These are phyloP conservation scores for Drosophila tropicalis DNA, from an alignment of 1,140 invertebrate species.

Conservation along the genomic window DNA sequence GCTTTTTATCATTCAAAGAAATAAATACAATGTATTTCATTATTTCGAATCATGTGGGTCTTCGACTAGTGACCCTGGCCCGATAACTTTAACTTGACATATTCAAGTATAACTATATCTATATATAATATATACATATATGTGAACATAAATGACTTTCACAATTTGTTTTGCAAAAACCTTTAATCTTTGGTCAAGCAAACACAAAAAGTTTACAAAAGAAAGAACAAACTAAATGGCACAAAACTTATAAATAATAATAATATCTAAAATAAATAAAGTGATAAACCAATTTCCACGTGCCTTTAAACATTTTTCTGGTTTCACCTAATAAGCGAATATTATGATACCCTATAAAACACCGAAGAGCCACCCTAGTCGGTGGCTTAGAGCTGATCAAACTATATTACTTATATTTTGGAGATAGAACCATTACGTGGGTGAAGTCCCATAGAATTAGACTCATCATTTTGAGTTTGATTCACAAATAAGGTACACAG, in stretches of 20 bases:
- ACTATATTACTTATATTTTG: too few relatives aligned
- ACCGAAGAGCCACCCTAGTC: too few relatives aligned
- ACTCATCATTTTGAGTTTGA: too few relatives aligned
- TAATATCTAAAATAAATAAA: conserved; percentile 1
- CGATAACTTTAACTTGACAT: neutral
- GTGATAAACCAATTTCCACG: neutral
- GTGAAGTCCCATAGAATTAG: too few relatives aligned
- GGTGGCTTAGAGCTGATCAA: too few relatives aligned
- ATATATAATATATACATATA: neutral
- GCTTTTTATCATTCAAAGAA: conserved; percentile 28
- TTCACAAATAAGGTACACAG: too few relatives aligned
- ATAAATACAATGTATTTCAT: conserved; percentile 22
- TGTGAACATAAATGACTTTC: neutral
- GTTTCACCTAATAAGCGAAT: neutral
- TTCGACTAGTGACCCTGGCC: neutral
- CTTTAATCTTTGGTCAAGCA: neutral
- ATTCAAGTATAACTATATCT: neutral
- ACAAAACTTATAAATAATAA: neutral
- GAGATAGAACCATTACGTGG: too few relatives aligned
- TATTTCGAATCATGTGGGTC: conserved; percentile 1
- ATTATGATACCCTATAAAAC: too few relatives aligned
- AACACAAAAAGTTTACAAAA: neutral
- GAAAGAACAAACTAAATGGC: neutral
- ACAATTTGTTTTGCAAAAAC: neutral
- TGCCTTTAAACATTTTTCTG: neutral